These are phyloP conservation scores for Hetaerina americana DNA, from an alignment of 1,140 invertebrate genomes.

Conservation along the genomic window DNA sequence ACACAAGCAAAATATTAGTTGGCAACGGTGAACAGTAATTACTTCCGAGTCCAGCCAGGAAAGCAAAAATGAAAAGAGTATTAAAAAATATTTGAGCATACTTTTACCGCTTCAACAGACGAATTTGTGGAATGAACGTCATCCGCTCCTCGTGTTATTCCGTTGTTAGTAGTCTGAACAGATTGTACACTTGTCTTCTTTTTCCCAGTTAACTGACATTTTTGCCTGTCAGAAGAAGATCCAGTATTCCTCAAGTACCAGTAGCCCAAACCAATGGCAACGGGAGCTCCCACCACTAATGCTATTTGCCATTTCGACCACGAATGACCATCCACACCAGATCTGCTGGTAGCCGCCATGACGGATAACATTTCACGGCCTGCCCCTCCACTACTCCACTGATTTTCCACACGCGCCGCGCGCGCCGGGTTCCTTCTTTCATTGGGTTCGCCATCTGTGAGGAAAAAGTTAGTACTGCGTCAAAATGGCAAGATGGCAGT, in stretches of 20 bases:
- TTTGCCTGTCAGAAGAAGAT: slow-evolving; percentile 19
- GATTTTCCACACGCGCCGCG: background rate
- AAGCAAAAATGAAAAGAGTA: too few relatives aligned
- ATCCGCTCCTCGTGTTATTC: slow-evolving; percentile 32
- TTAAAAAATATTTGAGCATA: too few relatives aligned
- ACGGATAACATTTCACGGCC: too few relatives aligned
- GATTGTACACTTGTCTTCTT: slow-evolving; percentile 16
- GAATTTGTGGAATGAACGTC: slow-evolving; percentile 26
- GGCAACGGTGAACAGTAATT: too few relatives aligned
- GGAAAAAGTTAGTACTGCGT: background rate
- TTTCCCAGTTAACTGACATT: slow-evolving; percentile 18
- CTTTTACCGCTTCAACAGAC: slow-evolving; percentile 31
- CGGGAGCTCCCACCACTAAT: slow-evolving; percentile 61
- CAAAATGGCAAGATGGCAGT: slow-evolving; percentile 32
- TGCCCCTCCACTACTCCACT: too few relatives aligned
- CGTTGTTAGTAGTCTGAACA: slow-evolving; percentile 16
- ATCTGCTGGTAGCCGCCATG: background rate
- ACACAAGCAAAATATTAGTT: too few relatives aligned
- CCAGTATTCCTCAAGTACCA: slow-evolving; percentile 53
- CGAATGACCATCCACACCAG: slow-evolving; percentile 2
- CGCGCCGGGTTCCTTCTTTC: background rate
- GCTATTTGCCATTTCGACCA: slow-evolving; percentile 60
- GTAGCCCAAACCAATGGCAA: slow-evolving; percentile 66
- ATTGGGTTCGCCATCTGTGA: background rate
- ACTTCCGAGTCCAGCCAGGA: too few relatives aligned